These are phyloP conservation scores for Leucophora obtusa DNA, from an alignment of 2,888 invertebrate species.

Conservation along the genomic window DNA sequence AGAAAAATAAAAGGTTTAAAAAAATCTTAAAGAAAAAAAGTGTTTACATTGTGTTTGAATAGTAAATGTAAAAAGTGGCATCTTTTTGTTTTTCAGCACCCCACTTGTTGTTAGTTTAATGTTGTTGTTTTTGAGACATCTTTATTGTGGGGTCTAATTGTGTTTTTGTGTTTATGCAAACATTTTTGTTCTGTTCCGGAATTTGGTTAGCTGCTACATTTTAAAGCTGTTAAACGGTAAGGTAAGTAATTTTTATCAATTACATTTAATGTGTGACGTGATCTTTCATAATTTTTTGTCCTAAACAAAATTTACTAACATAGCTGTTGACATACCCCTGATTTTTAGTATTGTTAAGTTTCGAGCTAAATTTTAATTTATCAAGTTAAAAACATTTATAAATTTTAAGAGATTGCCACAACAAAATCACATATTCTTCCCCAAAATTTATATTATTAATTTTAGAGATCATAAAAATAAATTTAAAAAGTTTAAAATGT, in stretches of 20 bases:
- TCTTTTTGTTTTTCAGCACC: not conserved
- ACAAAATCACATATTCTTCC: too few species aligned
- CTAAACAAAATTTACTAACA: too few species aligned
- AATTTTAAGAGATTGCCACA: too few species aligned
- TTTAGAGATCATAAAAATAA: too few species aligned
- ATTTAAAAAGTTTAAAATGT: too few species aligned
- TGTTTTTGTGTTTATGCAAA: not conserved
- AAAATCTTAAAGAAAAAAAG: not conserved
- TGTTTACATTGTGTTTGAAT: not conserved
- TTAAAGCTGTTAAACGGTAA: not conserved
- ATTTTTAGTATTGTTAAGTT: too few species aligned
- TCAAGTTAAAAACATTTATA: too few species aligned
- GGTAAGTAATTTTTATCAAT: not conserved
- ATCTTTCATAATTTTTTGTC: too few species aligned
- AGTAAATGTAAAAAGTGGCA: not conserved
- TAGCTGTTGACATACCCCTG: too few species aligned
- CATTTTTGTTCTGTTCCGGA: not conserved
- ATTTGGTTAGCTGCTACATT: not conserved
- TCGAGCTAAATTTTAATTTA: too few species aligned
- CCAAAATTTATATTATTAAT: too few species aligned
- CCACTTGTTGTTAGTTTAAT: not conserved
- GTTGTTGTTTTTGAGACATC: not conserved
- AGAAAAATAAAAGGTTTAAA: not conserved
- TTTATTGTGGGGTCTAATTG: not conserved
- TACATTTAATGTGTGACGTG: too few species aligned